phyloP scores from a whole-genome alignment of 2,113 vertebrate genomes.

The Calcarius ornatus region DNA sequence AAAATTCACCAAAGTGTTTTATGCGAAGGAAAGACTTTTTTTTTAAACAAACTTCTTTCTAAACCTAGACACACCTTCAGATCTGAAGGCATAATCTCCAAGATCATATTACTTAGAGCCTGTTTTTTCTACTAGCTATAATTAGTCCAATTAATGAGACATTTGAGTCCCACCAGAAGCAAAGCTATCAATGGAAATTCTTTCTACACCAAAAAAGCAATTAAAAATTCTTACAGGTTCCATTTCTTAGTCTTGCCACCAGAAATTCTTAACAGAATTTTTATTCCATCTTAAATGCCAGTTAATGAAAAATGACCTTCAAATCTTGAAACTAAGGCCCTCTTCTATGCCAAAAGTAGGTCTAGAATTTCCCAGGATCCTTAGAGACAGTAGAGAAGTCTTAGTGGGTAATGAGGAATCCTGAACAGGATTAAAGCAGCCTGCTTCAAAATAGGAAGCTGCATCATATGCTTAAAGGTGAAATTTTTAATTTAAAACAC shows the following conservation, averaged over 20 bases:
- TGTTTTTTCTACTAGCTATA: not conserved
- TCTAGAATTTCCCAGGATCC: not conserved
- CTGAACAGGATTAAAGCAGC: not conserved
- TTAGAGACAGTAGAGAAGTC: not conserved
- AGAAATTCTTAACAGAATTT: not conserved
- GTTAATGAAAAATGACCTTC: not conserved
- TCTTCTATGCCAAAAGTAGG: not conserved
- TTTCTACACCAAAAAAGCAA: not conserved
- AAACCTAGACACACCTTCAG: not conserved
- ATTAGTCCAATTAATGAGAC: not conserved
- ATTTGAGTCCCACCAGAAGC: not conserved
- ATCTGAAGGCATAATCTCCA: not conserved
- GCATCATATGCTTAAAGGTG: not conserved
- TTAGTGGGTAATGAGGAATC: not conserved
- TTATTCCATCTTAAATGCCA: not conserved
- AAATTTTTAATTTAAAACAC: not conserved
- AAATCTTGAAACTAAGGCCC: not conserved
- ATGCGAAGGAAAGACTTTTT: fast-evolving
- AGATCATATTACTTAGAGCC: not conserved
- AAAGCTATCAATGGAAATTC: not conserved
- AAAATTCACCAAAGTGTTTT: not conserved
- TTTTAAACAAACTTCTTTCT: not conserved
- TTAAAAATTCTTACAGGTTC: not conserved
- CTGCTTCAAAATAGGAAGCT: not conserved
- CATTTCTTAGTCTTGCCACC: not conserved